Evolutionary conservation across 2,888 invertebrate genomes (phyloP).

Genomic region (Eutolmus rufibarbis): DNA sequence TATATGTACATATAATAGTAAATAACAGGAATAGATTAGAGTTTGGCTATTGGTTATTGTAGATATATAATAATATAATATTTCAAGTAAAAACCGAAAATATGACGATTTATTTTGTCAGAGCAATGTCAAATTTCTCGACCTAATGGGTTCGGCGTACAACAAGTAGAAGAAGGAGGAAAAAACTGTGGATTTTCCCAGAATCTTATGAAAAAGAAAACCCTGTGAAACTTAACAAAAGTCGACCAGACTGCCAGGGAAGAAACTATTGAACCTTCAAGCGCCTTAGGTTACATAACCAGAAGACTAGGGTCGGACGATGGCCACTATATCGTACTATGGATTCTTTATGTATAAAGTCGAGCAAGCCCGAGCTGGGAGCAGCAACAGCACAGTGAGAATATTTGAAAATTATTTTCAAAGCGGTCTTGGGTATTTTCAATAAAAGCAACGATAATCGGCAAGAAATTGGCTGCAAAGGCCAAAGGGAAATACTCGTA

Average conservation of each 20-base stretch:
- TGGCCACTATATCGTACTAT: not conserved
- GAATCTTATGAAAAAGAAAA: not conserved
- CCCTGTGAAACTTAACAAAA: not conserved
- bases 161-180: not conserved
- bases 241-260: not conserved
- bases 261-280: not conserved
- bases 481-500: not conserved
- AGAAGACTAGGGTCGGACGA: not conserved
- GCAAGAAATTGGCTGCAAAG: not conserved
- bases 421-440: not conserved
- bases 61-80: too few relatives aligned
- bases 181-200: not conserved
- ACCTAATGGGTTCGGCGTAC: not conserved
- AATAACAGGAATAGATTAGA: too few relatives aligned
- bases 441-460: not conserved
- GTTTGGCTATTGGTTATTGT: too few relatives aligned
- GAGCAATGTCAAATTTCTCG: not conserved
- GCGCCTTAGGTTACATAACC: constrained; percentile 5
- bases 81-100: not conserved
- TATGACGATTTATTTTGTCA: not conserved
- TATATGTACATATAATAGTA: too few relatives aligned
- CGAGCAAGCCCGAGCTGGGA: not conserved
- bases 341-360: not conserved
- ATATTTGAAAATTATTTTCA: not conserved
- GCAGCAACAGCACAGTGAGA: not conserved